phyloP scores from a whole-genome alignment of 23 tunicate genomes.

The Oikopleura dioica region DNA sequence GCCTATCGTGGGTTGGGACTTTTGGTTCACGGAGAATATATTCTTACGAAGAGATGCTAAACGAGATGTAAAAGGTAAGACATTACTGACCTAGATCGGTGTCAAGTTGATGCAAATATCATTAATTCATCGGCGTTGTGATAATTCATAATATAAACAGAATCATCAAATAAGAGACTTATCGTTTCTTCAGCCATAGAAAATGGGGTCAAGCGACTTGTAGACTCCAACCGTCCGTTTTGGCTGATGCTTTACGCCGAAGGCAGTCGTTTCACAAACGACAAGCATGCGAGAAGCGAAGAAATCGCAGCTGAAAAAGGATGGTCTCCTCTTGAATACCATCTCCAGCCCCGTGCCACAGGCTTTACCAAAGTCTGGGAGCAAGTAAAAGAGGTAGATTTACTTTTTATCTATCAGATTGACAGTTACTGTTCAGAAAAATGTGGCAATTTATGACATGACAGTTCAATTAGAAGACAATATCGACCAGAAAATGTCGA shows the following conservation, averaged over 20 bases:
- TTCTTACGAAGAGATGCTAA: background rate
- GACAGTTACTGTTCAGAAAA: background rate
- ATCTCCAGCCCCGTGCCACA: background rate
- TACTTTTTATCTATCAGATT: background rate
- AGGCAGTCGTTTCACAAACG: background rate
- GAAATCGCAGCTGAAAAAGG: background rate
- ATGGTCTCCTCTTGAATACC: background rate
- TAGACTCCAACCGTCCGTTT: background rate
- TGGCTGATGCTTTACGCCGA: background rate
- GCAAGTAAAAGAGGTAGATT: background rate
- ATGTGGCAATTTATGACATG: background rate
- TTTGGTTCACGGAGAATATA: background rate
- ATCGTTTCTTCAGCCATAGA: background rate
- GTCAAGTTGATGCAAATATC: no score
- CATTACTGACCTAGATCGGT: no score
- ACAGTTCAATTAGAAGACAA: background rate
- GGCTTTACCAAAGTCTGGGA: background rate
- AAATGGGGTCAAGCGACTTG: background rate
- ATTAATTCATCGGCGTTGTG: no score
- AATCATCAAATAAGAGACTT: no score
- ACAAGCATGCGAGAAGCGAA: background rate
- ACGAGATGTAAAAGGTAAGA: no score
- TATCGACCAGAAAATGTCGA: background rate
- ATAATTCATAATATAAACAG: no score
- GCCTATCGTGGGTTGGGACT: background rate